Conservation (phyloP, 2,113 vertebrate species). For the Colius striatus region DNA sequence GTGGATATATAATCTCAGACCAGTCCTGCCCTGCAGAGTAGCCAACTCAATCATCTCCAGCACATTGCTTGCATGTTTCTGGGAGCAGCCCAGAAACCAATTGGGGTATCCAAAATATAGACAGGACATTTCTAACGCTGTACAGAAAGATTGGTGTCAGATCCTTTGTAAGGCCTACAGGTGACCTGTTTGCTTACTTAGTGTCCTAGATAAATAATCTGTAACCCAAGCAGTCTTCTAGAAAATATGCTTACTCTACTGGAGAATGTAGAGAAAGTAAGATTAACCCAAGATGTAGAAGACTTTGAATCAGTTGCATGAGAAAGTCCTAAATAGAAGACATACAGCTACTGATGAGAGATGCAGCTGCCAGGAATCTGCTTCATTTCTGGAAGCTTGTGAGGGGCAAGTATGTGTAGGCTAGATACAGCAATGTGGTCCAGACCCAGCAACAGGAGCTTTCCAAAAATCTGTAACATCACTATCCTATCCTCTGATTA, state of each 20-base stretch:
- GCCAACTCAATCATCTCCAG: background rate
- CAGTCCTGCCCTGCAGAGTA: background rate
- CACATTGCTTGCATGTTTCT: fast-evolving
- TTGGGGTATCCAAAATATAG: background rate
- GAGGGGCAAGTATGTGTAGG: fast-evolving
- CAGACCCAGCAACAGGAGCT: background rate
- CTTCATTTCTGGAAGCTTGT: background rate
- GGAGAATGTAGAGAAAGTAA: background rate
- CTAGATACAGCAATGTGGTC: background rate
- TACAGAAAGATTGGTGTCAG: background rate
- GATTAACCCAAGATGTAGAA: background rate
- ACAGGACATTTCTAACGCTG: background rate
- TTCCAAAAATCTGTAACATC: background rate
- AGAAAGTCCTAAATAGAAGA: background rate
- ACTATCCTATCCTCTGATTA: background rate
- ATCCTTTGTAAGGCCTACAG: background rate
- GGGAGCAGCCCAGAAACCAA: background rate
- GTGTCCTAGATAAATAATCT: background rate
- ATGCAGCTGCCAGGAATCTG: background rate
- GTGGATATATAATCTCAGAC: background rate
- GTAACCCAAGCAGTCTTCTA: background rate
- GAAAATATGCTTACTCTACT: background rate
- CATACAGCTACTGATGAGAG: background rate
- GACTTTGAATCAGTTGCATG: background rate
- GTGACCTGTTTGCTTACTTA: background rate